These are phyloP conservation scores for Paratilapia polleni DNA, from an alignment of 2,113 vertebrate genomes.

Conservation along the genomic window DNA sequence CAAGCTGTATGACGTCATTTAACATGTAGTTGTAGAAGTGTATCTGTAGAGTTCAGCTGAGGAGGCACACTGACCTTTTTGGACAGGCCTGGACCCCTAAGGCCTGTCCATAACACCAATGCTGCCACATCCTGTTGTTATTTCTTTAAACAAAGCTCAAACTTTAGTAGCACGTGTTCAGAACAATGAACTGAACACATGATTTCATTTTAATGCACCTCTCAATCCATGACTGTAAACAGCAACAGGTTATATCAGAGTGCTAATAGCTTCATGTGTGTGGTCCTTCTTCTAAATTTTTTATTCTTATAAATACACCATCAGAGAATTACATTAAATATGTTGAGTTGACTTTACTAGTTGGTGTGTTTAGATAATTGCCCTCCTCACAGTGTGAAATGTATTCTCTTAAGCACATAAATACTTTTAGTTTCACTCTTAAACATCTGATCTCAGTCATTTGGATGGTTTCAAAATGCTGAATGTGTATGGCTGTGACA, in stretches of 20 bases:
- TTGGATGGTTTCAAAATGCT: background rate
- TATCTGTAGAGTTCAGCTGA: background rate
- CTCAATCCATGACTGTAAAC: background rate
- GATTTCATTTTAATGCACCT: background rate
- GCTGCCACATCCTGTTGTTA: background rate
- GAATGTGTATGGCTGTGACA: background rate
- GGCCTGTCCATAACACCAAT: no score
- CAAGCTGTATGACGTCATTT: background rate
- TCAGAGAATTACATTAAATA: conserved; percentile 5
- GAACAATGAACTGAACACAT: background rate
- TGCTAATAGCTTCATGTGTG: background rate
- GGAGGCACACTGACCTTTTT: background rate
- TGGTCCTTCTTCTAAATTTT: background rate
- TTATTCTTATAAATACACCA: background rate
- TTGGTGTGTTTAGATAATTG: conserved; percentile 16
- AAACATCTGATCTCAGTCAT: accelerated
- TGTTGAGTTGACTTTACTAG: background rate
- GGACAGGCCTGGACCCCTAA: background rate
- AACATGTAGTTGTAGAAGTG: background rate
- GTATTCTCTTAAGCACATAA: background rate
- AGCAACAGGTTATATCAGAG: background rate
- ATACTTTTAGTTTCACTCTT: background rate
- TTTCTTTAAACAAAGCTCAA: background rate
- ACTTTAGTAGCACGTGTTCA: background rate
- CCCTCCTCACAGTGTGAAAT: background rate